These are phyloP conservation scores for Lacerta agilis DNA, from an alignment of 2,797 vertebrate genomes.

Conservation along the genomic window DNA sequence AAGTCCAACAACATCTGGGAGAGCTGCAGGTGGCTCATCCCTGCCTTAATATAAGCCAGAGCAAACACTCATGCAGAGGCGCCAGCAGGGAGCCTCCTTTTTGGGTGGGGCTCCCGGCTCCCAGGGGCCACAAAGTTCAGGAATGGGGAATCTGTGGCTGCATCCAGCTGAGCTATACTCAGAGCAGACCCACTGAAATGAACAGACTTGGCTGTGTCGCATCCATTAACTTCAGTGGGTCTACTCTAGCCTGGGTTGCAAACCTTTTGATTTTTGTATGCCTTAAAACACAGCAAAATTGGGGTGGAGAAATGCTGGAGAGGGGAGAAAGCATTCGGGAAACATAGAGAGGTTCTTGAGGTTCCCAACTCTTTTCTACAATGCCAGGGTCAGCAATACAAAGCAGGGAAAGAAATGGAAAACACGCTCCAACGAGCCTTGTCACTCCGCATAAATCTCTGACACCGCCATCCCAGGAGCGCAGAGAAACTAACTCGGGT, in stretches of 20 bases:
- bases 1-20: background rate
- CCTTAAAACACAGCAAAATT: background rate
- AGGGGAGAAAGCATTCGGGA: background rate
- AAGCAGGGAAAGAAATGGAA: background rate
- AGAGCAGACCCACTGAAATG: too few relatives aligned
- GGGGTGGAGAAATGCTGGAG: background rate
- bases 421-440: background rate
- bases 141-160: too few relatives aligned
- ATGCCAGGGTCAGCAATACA: fast-evolving
- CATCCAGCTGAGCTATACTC: too few relatives aligned
- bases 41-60: background rate
- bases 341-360: background rate
- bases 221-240: too few relatives aligned
- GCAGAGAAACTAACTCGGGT: fast-evolving
- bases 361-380: background rate
- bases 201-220: too few relatives aligned
- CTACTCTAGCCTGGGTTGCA: too few relatives aligned
- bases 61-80: too few relatives aligned
- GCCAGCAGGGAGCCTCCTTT: too few relatives aligned
- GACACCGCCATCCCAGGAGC: fast-evolving
- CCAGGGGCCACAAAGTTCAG: too few relatives aligned
- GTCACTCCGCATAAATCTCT: background rate
- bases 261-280: background rate
- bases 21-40: background rate
- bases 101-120: background rate